Percentiles rank a stretch among this genome's conserved stretches.
These are phyloP conservation scores for Toxonevra muliebris DNA, from an alignment of 2,888 invertebrate genomes.

Conservation along the genomic window DNA sequence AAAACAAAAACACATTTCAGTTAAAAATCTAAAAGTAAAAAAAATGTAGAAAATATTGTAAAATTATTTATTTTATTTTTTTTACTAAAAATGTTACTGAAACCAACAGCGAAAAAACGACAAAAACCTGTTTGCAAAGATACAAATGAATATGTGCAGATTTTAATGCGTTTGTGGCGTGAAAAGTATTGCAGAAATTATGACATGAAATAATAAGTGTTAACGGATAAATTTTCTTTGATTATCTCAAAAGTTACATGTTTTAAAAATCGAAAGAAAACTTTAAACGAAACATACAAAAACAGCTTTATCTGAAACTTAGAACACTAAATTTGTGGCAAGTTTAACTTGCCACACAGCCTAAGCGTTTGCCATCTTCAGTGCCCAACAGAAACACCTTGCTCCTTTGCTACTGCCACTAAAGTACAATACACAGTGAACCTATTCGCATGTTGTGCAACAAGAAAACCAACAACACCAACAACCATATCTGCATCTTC, in stretches of 20 bases:
- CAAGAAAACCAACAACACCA: conserved; percentile 25
- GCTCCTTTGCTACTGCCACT: neutral
- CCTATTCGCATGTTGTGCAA: neutral
- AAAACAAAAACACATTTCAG: neutral
- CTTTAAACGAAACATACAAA: too few species aligned
- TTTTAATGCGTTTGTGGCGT: neutral
- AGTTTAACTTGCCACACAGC: neutral
- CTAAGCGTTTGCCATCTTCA: neutral
- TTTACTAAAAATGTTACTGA: neutral
- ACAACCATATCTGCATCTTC: conserved; percentile 31
- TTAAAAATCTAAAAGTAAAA: too few species aligned
- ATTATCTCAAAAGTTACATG: too few species aligned
- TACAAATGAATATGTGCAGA: too few species aligned
- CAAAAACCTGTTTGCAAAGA: too few species aligned
- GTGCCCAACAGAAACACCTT: neutral
- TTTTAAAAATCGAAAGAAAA: too few species aligned
- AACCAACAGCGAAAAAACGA: too few species aligned
- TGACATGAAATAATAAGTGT: too few species aligned
- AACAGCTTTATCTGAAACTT: too few species aligned
- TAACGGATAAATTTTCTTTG: too few species aligned
- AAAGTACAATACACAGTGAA: neutral
- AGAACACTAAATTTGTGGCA: too few species aligned
- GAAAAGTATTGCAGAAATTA: neutral
- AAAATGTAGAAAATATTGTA: neutral
- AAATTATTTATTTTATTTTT: neutral